These are phyloP conservation scores for Sebastes hubbsi DNA, from an alignment of 2,797 vertebrate genomes.

Conservation along the genomic window DNA sequence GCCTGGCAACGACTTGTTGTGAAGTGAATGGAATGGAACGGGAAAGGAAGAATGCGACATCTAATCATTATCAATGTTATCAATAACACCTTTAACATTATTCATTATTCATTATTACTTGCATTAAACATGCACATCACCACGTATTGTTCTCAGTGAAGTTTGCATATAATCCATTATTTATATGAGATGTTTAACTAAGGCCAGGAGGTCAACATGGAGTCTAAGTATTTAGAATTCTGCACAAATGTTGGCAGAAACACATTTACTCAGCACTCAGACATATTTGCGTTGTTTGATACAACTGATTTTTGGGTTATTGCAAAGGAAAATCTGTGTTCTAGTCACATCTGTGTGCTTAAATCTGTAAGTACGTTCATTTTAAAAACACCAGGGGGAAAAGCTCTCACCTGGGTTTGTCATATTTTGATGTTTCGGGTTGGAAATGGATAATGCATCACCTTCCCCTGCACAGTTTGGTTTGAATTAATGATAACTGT, in stretches of 20 bases:
- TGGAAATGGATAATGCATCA: slow-evolving; percentile 9
- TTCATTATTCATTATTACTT: background rate
- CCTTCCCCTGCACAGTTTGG: background rate
- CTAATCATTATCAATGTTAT: no score
- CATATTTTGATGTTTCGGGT: background rate
- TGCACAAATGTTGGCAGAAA: background rate
- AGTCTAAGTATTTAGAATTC: background rate
- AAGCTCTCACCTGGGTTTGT: background rate
- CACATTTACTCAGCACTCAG: background rate
- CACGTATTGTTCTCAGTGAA: background rate
- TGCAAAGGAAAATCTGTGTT: background rate
- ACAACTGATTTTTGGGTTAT: background rate
- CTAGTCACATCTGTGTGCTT: background rate
- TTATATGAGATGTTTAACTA: slow-evolving; percentile 12
- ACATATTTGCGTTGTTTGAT: background rate
- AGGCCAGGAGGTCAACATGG: background rate
- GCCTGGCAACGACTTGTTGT: no score
- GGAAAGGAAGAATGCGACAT: no score
- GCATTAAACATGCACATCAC: background rate
- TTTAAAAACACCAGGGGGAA: background rate
- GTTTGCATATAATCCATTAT: slow-evolving; percentile 3
- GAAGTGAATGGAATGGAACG: no score
- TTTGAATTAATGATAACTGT: slow-evolving; percentile 38
- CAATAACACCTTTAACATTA: background rate
- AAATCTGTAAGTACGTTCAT: background rate